Percentiles rank a stretch among this genome's conserved stretches.
Evolutionary conservation across 2,113 vertebrate genomes (phyloP).

Genomic region (Bagarius yarrelli): DNA sequence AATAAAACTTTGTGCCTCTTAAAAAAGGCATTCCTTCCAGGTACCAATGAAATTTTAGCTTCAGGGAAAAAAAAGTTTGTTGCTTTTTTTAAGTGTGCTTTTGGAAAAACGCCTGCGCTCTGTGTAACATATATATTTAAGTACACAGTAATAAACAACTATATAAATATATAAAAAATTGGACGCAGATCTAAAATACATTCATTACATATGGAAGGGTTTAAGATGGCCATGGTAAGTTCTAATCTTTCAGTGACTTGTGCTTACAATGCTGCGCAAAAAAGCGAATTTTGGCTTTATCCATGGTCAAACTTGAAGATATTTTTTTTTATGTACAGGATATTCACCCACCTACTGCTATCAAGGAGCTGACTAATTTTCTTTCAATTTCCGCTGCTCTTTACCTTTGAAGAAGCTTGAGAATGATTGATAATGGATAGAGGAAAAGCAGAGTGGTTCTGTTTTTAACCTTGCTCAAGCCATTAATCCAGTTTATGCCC

Average conservation of each 20-base stretch:
- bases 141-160: neutral
- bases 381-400: conserved; percentile 71
- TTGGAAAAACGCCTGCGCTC: neutral
- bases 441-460: conserved; percentile 72
- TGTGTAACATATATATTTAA: neutral
- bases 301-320: conserved; percentile 29
- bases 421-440: conserved; percentile 74
- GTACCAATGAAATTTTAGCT: conserved; percentile 7
- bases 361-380: conserved; percentile 73
- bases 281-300: conserved; percentile 39
- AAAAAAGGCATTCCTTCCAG: conserved; percentile 28
- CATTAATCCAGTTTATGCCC: conserved; percentile 78
- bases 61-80: conserved; percentile 9
- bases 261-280: neutral
- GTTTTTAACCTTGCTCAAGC: conserved; percentile 79
- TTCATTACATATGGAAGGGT: neutral
- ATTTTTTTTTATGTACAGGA: conserved; percentile 31
- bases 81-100: conserved; percentile 2
- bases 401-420: conserved; percentile 68
- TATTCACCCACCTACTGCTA: conserved; percentile 53
- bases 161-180: neutral
- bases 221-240: conserved; percentile 32
- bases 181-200: neutral
- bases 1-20: conserved; percentile 50
- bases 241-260: too few relatives aligned